phyloP scores from a whole-genome alignment of 2,888 invertebrate species.

The Autographa pulchrina region DNA sequence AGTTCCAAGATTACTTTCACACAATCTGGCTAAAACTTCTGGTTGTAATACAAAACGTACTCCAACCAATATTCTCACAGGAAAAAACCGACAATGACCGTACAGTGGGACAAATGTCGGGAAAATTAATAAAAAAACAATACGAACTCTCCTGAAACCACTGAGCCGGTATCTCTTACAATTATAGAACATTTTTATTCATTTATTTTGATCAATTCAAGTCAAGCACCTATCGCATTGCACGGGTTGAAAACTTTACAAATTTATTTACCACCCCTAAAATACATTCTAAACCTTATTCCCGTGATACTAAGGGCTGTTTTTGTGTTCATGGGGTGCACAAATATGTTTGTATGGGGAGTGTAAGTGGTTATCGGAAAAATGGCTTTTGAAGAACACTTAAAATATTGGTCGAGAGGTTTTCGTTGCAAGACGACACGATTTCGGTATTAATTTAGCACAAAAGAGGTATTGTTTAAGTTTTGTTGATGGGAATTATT shows the following conservation, averaged over 20 bases:
- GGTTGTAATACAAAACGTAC: conserved; percentile 50
- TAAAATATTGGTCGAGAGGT: conserved; percentile 75
- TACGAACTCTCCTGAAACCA: conserved; percentile 78
- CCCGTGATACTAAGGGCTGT: conserved; percentile 35
- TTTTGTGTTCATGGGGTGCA: conserved; percentile 21
- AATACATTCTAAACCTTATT: conserved; percentile 51
- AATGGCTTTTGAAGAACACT: conserved; percentile 81
- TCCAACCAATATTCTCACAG: conserved; percentile 82
- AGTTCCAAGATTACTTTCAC: conserved; percentile 30
- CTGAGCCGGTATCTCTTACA: conserved; percentile 78
- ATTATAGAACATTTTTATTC: conserved; percentile 78
- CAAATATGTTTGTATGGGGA: conserved; percentile 62
- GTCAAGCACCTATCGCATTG: conserved; percentile 86
- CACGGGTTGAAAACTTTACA: conserved; percentile 65
- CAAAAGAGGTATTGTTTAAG: conserved; percentile 62
- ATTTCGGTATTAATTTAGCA: conserved; percentile 76
- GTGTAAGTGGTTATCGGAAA: conserved; percentile 83
- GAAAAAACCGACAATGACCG: conserved; percentile 70
- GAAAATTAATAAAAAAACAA: conserved; percentile 78
- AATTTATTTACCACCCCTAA: conserved; percentile 23
- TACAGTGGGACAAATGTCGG: conserved; percentile 58
- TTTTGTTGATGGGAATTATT: conserved; percentile 65
- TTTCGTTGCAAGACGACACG: conserved; percentile 66
- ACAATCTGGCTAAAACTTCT: conserved; percentile 56
- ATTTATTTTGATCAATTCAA: conserved; percentile 82